Conservation (phyloP, 2,888 invertebrate genomes). For the Eristalis arbustorum region DNA sequence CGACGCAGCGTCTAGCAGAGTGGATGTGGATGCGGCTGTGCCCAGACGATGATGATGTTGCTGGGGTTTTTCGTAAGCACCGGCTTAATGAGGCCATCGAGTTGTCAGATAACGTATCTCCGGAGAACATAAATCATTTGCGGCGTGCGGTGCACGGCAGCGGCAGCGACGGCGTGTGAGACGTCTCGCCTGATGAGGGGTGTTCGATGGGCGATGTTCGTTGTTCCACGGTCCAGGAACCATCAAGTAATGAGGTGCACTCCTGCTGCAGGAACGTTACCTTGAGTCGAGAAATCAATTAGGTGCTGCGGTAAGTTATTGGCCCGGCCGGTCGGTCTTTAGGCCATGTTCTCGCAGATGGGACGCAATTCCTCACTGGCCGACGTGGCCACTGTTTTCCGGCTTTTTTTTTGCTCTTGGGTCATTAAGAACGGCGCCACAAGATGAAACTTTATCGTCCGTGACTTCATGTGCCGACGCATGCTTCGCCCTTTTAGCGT, state of each 20-base stretch:
- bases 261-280: conserved; percentile 18
- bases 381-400: too few relatives aligned
- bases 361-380: too few relatives aligned
- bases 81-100: conserved; percentile 44
- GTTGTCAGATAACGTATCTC: conserved; percentile 27
- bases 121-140: conserved; percentile 58
- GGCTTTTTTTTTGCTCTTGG: too few relatives aligned
- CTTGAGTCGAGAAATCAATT: conserved; percentile 54
- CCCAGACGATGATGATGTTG: conserved; percentile 14
- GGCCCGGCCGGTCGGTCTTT: background rate
- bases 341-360: too few relatives aligned
- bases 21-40: too few relatives aligned
- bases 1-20: background rate
- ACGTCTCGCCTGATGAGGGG: background rate
- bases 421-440: too few relatives aligned
- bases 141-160: background rate
- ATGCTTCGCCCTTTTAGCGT: too few relatives aligned
- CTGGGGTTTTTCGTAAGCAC: conserved; percentile 17
- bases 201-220: background rate
- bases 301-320: background rate
- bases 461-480: too few relatives aligned
- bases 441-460: too few relatives aligned
- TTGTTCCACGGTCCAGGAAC: background rate
- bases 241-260: background rate
- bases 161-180: background rate